These are phyloP conservation scores for Enteromius fasciolatus DNA, from an alignment of 2,797 vertebrate species.

Conservation along the genomic window DNA sequence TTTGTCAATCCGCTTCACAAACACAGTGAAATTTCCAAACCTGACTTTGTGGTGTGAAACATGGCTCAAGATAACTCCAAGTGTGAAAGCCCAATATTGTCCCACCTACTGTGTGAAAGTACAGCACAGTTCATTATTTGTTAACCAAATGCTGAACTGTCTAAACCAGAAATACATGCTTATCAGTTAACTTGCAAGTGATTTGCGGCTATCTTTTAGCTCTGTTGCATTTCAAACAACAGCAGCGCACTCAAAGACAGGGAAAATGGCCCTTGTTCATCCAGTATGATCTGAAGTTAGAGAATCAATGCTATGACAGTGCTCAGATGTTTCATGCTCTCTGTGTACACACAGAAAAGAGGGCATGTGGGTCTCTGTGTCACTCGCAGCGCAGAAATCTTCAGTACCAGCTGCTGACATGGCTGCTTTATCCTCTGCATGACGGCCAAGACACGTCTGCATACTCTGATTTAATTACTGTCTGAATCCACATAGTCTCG, in stretches of 20 bases:
- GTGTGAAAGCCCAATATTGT: not conserved
- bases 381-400: constrained; percentile 1
- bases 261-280: not conserved
- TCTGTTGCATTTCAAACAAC: constrained; percentile 6
- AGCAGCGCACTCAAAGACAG: not conserved
- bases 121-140: not conserved
- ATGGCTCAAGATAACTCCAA: not conserved
- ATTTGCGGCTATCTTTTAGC: not conserved
- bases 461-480: not conserved
- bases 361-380: constrained; percentile 8
- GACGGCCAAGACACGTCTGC: not conserved
- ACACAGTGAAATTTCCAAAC: not conserved
- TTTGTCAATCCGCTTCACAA: not conserved
- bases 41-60: not conserved
- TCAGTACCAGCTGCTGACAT: constrained; percentile 16
- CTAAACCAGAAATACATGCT: constrained; percentile 1
- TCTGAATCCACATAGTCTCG: not conserved
- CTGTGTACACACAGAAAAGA: not conserved
- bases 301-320: constrained; percentile 20
- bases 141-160: not conserved
- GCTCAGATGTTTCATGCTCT: constrained; percentile 22
- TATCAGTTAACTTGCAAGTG: not conserved
- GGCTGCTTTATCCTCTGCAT: constrained; percentile 9
- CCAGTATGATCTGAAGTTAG: constrained; percentile 6
- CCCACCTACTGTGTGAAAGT: not conserved